These are phyloP conservation scores for Penelope pileata DNA, from an alignment of 2,113 vertebrate genomes.

Conservation along the genomic window DNA sequence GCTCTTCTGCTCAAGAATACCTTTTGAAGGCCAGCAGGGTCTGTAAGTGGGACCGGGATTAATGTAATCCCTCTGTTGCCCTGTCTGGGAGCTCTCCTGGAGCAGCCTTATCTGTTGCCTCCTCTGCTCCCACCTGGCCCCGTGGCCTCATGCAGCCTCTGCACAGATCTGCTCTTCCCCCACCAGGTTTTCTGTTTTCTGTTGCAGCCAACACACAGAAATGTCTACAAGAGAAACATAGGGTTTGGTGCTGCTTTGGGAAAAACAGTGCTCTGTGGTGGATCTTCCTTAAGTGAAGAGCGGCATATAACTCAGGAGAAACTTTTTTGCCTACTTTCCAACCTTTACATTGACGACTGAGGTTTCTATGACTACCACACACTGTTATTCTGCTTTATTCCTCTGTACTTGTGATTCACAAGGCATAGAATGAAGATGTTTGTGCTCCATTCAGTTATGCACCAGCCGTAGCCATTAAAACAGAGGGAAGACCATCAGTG, in stretches of 20 bases:
- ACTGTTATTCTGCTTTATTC: background rate
- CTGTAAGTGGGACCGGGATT: constrained; percentile 69
- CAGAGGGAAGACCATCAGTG: background rate
- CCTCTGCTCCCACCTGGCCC: background rate
- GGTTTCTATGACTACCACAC: constrained; percentile 40
- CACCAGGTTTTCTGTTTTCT: background rate
- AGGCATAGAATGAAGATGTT: background rate
- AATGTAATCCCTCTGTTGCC: constrained; percentile 66
- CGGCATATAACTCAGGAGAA: constrained; percentile 5
- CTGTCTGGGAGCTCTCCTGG: constrained; percentile 57
- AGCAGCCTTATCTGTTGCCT: constrained; percentile 74
- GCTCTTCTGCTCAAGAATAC: constrained; percentile 79
- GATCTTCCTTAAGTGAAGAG: background rate
- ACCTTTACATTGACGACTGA: background rate
- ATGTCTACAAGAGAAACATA: background rate
- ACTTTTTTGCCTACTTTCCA: constrained; percentile 34
- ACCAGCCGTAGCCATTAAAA: constrained; percentile 17
- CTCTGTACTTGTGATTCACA: background rate
- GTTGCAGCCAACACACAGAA: background rate
- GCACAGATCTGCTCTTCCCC: background rate
- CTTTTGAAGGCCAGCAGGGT: constrained; percentile 77
- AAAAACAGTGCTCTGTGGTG: background rate
- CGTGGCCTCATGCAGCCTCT: background rate
- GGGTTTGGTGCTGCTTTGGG: background rate
- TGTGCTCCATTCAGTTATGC: background rate